A percentile compares a stretch with the other conserved stretches of the same genome.
phyloP scores from a whole-genome alignment of 2,113 vertebrate genomes.

The Caranx ignobilis region DNA sequence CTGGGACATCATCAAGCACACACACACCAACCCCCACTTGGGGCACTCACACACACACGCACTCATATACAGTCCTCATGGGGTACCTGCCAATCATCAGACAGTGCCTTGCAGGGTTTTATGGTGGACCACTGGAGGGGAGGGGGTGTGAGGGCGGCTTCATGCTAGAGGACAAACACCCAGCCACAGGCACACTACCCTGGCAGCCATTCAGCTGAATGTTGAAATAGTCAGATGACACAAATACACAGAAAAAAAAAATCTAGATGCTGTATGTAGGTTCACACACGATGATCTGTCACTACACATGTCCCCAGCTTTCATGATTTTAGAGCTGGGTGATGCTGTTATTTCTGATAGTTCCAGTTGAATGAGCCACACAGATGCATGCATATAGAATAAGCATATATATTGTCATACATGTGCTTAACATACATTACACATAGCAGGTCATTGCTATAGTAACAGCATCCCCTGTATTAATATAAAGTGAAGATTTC shows the following conservation, averaged over 20 bases:
- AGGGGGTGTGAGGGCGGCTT: not conserved
- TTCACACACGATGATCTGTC: not conserved
- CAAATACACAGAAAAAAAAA: conserved; percentile 2
- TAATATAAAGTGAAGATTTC: not conserved
- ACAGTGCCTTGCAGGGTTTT: conserved; percentile 52
- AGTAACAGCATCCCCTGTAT: not conserved
- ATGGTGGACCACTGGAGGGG: conserved; percentile 32
- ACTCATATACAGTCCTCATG: conserved; percentile 55
- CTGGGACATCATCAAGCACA: conserved; percentile 23
- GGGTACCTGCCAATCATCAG: conserved; percentile 73
- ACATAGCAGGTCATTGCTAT: not conserved
- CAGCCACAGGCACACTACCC: conserved; percentile 21
- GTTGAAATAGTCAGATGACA: conserved; percentile 5
- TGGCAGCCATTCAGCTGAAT: conserved; percentile 5
- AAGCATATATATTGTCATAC: not conserved
- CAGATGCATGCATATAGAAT: not conserved
- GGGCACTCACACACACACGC: not conserved
- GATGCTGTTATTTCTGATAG: not conserved
- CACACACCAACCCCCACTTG: conserved; percentile 29
- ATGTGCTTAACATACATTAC: not conserved
- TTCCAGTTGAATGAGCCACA: not conserved
- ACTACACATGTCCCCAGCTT: not conserved
- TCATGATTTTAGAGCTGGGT: not conserved
- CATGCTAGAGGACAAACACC: conserved; percentile 46
- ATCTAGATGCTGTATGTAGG: not conserved